Evolutionary conservation across 2,113 vertebrate species (phyloP), one percentile per base, ranked within the genome.

Genomic region (Dasyornis broadbenti): DNA sequence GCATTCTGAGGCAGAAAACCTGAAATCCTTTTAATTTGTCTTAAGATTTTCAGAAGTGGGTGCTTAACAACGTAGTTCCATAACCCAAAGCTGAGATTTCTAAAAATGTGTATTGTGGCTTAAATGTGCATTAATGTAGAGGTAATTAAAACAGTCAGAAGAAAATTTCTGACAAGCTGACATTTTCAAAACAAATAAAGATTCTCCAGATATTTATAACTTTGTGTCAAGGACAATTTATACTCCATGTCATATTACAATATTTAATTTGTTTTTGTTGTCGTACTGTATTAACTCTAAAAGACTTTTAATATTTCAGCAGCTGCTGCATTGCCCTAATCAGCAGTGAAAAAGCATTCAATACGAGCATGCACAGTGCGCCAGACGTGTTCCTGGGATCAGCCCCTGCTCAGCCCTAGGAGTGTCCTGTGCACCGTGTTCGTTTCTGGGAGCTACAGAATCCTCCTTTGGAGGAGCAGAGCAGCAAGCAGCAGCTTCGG

Each of bases 201-300:
- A 94, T 95, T 95, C 88, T 96, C 56, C 57, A 84, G 86, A 86
- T 96, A 91, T 92, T 95, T 96, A 84, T 95, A 96, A 96, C 64
- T 96, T 92, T 86, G 65, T 90, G 92, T 95, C 93, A 95, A 90
- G 92, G 88, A 82, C 88, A 96, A 96, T 96, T 95, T 94, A 95
- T 93, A 90, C 56, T 94, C 68, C 45, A 22, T 94, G 94, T 92
- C 94, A 84, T 86, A 94, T 92, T 96, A 95, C 95, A 97, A 95
- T 93, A 95, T 97, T 95, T 92, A 95, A 93, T 97, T 96, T 97
- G 93, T 77, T 96, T 96, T 96, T 96, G 92, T 96, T 95, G 95
- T 94, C 95, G 94, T 95, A 89, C 23, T 90, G 44, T 93, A 89
- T 97, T 95, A 96, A 49, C 69, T 96, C 82, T 90, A 89, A 89